phyloP scores from a whole-genome alignment of 2,113 vertebrate species.

The Phodopus roborovskii region DNA sequence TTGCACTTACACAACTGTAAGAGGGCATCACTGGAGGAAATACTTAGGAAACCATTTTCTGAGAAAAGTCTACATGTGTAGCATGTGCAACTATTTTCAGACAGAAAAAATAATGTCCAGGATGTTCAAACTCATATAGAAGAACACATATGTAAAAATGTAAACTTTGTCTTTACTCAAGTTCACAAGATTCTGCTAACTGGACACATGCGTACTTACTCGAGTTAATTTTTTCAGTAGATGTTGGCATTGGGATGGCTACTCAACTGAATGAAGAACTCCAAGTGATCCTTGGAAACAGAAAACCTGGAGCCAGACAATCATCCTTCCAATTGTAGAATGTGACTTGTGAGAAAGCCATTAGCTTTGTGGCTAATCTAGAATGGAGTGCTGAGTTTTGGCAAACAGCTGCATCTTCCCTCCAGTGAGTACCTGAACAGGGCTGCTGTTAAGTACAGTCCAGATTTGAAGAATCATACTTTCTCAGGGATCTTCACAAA shows the following conservation, averaged over 20 bases:
- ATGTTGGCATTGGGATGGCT: constrained; percentile 57
- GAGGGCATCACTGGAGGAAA: constrained; percentile 99
- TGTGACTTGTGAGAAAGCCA: constrained; percentile 63
- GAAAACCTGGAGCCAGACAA: constrained; percentile 75
- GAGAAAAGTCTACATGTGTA: constrained; percentile 97
- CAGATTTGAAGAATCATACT: constrained; percentile 51
- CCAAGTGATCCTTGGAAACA: constrained; percentile 74
- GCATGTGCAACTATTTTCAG: constrained; percentile 98
- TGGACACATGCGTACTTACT: constrained; percentile 98
- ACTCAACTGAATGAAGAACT: constrained; percentile 42
- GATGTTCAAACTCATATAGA: constrained; percentile 98
- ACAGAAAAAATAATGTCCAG: constrained; percentile 98
- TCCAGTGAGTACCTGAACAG: constrained; percentile 25
- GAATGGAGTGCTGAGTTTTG: constrained; percentile 38
- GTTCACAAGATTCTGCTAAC: constrained; percentile 99
- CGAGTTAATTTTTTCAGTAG: constrained; percentile 72
- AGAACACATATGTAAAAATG: constrained; percentile 81
- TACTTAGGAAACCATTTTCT: constrained; percentile 98
- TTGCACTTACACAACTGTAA: constrained; percentile 97
- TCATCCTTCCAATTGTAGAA: constrained; percentile 64
- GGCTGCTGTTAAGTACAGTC: constrained; percentile 7
- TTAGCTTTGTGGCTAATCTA: neutral
- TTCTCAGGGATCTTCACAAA: constrained; percentile 79
- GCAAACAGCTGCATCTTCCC: constrained; percentile 30
- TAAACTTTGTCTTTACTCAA: constrained; percentile 96